phyloP scores from a whole-genome alignment of 2,113 vertebrate genomes.

The Megaceryle maxima region DNA sequence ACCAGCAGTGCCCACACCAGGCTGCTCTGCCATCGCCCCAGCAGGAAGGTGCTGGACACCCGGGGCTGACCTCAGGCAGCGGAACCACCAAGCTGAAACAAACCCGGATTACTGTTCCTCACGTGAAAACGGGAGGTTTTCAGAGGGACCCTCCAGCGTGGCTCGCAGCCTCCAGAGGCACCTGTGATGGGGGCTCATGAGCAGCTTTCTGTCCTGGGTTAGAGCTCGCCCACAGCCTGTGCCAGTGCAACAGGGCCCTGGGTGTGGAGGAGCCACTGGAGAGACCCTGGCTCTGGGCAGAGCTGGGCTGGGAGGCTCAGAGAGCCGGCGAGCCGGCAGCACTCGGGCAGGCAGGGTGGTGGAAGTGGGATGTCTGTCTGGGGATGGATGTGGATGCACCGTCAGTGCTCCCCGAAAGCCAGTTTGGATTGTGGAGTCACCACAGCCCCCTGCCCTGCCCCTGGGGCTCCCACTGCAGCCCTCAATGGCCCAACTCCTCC shows the following conservation, averaged over 20 bases:
- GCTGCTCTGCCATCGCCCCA: background rate
- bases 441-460: background rate
- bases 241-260: background rate
- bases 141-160: accelerated
- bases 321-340: background rate
- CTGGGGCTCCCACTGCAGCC: background rate
- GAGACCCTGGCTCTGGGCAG: background rate
- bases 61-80: background rate
- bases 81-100: background rate
- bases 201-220: accelerated
- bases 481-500: background rate
- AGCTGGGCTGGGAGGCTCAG: background rate
- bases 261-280: too few species aligned
- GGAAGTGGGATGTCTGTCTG: background rate
- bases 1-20: accelerated
- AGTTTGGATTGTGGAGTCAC: background rate
- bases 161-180: background rate
- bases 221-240: background rate
- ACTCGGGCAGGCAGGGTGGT: accelerated
- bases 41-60: background rate
- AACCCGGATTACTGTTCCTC: background rate
- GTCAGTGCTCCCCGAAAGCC: background rate
- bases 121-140: background rate
- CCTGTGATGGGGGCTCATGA: background rate
- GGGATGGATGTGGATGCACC: accelerated